Evolutionary conservation across 2,888 invertebrate species (phyloP).

Genomic region (Trichogramma dendrolimi): DNA sequence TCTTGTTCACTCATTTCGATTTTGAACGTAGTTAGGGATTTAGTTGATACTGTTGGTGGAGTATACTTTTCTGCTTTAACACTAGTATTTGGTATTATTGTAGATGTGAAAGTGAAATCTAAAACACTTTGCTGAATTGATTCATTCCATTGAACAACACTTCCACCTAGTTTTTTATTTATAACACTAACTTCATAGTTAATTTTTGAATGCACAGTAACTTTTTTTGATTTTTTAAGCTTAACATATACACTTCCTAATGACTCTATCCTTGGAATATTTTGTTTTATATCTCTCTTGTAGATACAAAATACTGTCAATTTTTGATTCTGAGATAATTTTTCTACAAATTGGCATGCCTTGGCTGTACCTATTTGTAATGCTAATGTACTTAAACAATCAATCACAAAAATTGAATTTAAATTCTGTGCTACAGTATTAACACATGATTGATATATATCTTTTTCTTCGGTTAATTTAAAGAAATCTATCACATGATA

Average conservation of each 20-base stretch:
- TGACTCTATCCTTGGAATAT: slow-evolving; percentile 43
- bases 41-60: slow-evolving; percentile 18
- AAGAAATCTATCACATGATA: slow-evolving; percentile 42
- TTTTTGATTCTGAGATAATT: slow-evolving; percentile 35
- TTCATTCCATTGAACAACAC: slow-evolving; percentile 37
- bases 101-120: slow-evolving; percentile 37
- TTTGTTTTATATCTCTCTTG: slow-evolving; percentile 37
- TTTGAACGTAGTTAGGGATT: slow-evolving; percentile 43
- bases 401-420: slow-evolving; percentile 39
- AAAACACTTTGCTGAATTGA: slow-evolving; percentile 37
- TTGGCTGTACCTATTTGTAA: slow-evolving; percentile 39
- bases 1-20: slow-evolving; percentile 45
- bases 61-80: slow-evolving; percentile 8
- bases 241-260: slow-evolving; percentile 43
- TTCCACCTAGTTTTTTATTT: slow-evolving; percentile 41
- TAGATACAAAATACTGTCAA: slow-evolving; percentile 43
- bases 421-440: slow-evolving; percentile 29
- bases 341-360: slow-evolving; percentile 40
- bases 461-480: slow-evolving; percentile 28
- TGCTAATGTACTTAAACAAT: slow-evolving; percentile 43
- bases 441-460: slow-evolving; percentile 35
- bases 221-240: slow-evolving; percentile 32
- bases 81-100: slow-evolving; percentile 24
- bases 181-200: slow-evolving; percentile 30
- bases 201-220: slow-evolving; percentile 17